Percentiles rank a stretch among this genome's conserved stretches.
Conservation (phyloP, 2,113 vertebrate genomes). For the Chunga burmeisteri region DNA sequence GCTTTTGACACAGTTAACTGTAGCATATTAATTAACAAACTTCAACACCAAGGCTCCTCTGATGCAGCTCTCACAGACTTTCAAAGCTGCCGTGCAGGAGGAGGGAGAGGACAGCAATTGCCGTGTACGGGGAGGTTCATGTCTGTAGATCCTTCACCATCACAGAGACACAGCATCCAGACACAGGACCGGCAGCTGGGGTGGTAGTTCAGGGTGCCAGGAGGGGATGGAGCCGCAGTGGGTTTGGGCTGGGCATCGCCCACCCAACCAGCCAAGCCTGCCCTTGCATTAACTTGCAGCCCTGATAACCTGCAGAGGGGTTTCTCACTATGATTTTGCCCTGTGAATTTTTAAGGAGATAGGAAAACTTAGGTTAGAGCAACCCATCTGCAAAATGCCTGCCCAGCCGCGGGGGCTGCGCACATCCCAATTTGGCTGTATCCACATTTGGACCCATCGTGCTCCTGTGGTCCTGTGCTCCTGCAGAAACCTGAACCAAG, state of each 20-base stretch:
- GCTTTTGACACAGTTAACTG: slow-evolving; percentile 39
- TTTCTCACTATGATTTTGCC: background rate
- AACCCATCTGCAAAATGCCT: background rate
- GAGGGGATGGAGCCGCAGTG: background rate
- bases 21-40: slow-evolving; percentile 58
- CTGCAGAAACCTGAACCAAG: background rate
- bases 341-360: background rate
- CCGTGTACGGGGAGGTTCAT: background rate
- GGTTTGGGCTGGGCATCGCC: background rate
- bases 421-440: background rate
- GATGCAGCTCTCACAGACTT: background rate
- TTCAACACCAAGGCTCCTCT: background rate
- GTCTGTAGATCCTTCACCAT: background rate
- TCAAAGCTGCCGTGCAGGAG: background rate
- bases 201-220: background rate
- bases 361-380: background rate
- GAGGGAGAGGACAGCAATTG: background rate
- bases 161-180: background rate
- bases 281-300: background rate
- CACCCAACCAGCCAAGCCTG: background rate
- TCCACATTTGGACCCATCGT: accelerated
- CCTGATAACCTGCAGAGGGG: background rate
- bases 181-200: accelerated
- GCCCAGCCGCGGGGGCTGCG: accelerated
- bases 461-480: accelerated